phyloP scores from a whole-genome alignment of 2,888 invertebrate genomes.

The Xanthorhoe spadicearia region DNA sequence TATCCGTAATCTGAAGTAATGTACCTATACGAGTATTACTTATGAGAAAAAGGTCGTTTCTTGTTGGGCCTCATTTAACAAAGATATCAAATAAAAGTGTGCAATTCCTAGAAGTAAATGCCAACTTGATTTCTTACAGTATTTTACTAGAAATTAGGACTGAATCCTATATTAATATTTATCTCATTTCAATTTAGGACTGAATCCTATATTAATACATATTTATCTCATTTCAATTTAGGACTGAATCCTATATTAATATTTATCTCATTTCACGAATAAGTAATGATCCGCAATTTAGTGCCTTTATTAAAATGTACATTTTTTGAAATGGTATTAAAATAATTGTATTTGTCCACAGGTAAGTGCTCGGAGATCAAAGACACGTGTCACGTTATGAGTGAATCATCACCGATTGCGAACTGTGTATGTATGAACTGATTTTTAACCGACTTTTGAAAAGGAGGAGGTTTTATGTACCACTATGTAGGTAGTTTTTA shows the following conservation, averaged over 20 bases:
- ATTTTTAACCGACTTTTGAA: neutral
- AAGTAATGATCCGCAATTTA: neutral
- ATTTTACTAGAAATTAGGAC: too few relatives aligned
- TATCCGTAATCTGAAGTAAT: too few relatives aligned
- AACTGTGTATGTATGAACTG: neutral
- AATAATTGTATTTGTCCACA: conserved; percentile 28
- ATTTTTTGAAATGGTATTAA: neutral
- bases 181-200: too few relatives aligned
- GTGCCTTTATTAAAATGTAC: neutral
- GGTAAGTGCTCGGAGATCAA: conserved; percentile 29
- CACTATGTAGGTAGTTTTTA: too few relatives aligned
- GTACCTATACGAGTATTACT: too few relatives aligned
- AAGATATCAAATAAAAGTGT: neutral
- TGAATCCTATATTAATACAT: too few relatives aligned
- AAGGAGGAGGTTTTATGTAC: too few relatives aligned
- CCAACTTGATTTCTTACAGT: neutral
- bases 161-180: too few relatives aligned
- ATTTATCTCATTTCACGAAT: neutral
- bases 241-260: neutral
- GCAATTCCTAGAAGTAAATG: neutral
- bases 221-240: too few relatives aligned
- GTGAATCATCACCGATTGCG: neutral
- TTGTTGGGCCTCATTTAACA: neutral
- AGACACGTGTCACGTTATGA: neutral
- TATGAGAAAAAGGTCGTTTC: neutral